Evolutionary conservation across 2,888 invertebrate genomes (phyloP).

Genomic region (Papilio gigon): DNA sequence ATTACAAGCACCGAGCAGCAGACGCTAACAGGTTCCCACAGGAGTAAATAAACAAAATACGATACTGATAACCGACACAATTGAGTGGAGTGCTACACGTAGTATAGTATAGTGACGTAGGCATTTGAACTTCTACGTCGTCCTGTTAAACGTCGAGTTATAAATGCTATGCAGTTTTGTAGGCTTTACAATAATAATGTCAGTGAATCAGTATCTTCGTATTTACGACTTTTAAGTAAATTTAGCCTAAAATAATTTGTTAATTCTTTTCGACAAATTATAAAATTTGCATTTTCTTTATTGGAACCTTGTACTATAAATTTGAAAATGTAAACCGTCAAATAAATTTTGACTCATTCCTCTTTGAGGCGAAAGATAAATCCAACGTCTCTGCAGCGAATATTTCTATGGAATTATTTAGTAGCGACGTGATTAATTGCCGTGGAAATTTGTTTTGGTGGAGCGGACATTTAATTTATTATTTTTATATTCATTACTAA

Average conservation of each 20-base stretch:
- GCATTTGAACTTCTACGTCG: not conserved
- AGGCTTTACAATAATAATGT: not conserved
- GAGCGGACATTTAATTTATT: slow-evolving; percentile 35
- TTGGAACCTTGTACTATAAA: not conserved
- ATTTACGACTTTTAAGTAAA: not conserved
- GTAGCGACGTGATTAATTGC: slow-evolving; percentile 34
- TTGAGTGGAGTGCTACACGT: not conserved
- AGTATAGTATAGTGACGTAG: too few relatives aligned
- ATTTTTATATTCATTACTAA: slow-evolving; percentile 29
- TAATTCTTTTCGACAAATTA: not conserved
- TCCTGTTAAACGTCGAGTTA: not conserved
- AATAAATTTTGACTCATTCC: slow-evolving; percentile 19
- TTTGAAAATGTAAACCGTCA: slow-evolving; percentile 13
- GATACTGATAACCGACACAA: not conserved
- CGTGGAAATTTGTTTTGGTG: slow-evolving; percentile 30
- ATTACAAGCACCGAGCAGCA: too few relatives aligned
- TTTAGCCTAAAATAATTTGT: not conserved
- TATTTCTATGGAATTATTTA: slow-evolving; percentile 34
- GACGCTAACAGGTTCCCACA: too few relatives aligned
- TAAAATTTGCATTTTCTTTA: not conserved
- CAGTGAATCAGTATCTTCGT: too few relatives aligned
- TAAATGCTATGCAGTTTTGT: not conserved
- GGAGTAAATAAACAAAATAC: too few relatives aligned
- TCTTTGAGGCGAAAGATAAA: slow-evolving; percentile 27
- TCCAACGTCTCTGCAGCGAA: slow-evolving; percentile 19